These are phyloP conservation scores for Harpegnathos saltator DNA, from an alignment of 1,140 invertebrate species.

Conservation along the genomic window DNA sequence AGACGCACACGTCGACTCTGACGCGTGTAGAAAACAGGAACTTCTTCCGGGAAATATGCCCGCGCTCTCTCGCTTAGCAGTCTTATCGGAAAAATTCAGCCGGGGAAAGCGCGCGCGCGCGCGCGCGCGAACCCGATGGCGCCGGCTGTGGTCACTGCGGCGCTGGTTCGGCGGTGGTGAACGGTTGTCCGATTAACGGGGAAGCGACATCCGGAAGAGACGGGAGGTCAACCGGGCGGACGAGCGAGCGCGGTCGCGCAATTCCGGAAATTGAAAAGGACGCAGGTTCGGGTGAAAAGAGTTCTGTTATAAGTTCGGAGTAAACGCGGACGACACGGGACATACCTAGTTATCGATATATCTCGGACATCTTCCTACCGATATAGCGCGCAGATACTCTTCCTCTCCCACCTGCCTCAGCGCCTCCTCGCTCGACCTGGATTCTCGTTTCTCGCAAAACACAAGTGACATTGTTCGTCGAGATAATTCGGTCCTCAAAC, in stretches of 20 bases:
- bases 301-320: not conserved
- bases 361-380: not conserved
- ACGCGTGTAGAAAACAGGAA: not conserved
- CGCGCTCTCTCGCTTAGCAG: no score
- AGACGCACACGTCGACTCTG: no score
- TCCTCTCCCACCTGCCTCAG: no score
- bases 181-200: conserved; percentile 13
- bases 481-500: no score
- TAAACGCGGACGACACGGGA: not conserved
- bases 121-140: no score
- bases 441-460: not conserved
- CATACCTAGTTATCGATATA: conserved; percentile 2
- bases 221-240: conserved; percentile 18
- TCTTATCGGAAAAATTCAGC: conserved; percentile 6
- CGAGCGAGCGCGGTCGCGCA: conserved; percentile 38
- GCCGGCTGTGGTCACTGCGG: no score
- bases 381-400: not conserved
- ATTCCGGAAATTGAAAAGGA: conserved; percentile 54
- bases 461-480: no score
- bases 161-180: not conserved
- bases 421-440: no score
- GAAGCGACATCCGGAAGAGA: conserved; percentile 29
- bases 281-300: not conserved
- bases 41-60: conserved; percentile 18
- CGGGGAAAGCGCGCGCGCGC: not conserved